These are phyloP conservation scores for Anastrepha ludens DNA, from an alignment of 1,140 invertebrate genomes.

Conservation along the genomic window DNA sequence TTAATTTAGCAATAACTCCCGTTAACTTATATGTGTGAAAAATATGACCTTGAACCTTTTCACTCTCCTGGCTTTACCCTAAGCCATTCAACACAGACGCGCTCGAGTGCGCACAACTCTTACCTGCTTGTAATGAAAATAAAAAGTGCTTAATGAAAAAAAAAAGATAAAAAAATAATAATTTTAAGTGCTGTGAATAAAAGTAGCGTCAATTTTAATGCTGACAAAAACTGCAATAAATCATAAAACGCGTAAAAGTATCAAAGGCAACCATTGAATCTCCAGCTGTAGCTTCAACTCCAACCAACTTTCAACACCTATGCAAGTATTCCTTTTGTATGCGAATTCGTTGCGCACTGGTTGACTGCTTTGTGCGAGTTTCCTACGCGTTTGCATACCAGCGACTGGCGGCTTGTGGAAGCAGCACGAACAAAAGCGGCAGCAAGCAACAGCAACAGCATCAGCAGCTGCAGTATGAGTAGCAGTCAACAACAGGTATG, in stretches of 20 bases:
- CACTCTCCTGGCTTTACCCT: background rate
- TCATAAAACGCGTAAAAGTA: slow-evolving; percentile 9
- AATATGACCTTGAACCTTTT: slow-evolving; percentile 48
- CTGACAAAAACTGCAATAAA: slow-evolving; percentile 24
- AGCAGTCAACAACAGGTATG: slow-evolving; percentile 37
- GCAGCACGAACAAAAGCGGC: background rate
- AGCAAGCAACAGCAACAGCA: background rate
- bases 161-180: background rate
- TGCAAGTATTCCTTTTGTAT: background rate
- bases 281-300: background rate
- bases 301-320: slow-evolving; percentile 13
- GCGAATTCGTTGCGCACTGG: background rate
- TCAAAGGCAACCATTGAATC: too few species aligned
- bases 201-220: background rate
- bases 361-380: background rate
- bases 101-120: slow-evolving; percentile 1
- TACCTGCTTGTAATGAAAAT: background rate
- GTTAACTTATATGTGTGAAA: slow-evolving; percentile 35
- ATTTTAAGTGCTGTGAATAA: background rate
- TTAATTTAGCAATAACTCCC: too few species aligned
- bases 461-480: background rate
- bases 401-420: background rate
- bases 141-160: slow-evolving; percentile 1
- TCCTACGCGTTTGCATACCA: slow-evolving; percentile 45
- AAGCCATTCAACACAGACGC: background rate